These are phyloP conservation scores for Rugalucina vietnamica DNA, from an alignment of 2,888 invertebrate genomes.

Conservation along the genomic window DNA sequence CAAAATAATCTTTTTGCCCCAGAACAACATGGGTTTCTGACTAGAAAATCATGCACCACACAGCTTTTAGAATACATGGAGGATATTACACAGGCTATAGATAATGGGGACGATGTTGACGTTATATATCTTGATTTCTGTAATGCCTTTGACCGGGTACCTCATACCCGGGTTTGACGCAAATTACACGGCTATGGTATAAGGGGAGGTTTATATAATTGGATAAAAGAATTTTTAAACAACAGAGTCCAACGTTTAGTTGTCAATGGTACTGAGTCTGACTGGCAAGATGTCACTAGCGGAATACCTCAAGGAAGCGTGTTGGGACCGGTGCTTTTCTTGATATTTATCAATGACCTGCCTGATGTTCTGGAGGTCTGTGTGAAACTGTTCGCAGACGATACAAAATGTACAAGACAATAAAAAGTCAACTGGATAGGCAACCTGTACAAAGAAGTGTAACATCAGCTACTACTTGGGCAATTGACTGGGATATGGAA, in stretches of 20 bases:
- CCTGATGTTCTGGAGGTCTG: not conserved
- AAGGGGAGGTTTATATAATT: not conserved
- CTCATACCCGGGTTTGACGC: not conserved
- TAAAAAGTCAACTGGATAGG: not conserved
- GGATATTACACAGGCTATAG: not conserved
- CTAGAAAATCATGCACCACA: not conserved
- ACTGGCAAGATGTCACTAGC: not conserved
- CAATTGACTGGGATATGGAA: not conserved
- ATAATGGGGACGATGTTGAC: not conserved
- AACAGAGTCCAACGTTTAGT: not conserved
- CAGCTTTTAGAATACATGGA: not conserved
- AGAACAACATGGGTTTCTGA: not conserved
- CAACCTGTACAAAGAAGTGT: not conserved
- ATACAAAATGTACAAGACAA: not conserved
- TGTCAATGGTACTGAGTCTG: not conserved
- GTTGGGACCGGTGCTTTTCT: not conserved
- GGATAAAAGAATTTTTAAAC: not conserved
- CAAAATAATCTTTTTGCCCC: not conserved
- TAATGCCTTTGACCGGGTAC: not conserved
- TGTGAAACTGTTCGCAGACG: not conserved
- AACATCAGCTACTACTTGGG: not conserved
- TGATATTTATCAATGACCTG: conserved; percentile 7
- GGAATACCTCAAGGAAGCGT: not conserved
- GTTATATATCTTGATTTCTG: not conserved
- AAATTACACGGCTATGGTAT: not conserved